phyloP scores from a whole-genome alignment of 2,888 invertebrate species.

The Polyommatus iphigenia region DNA sequence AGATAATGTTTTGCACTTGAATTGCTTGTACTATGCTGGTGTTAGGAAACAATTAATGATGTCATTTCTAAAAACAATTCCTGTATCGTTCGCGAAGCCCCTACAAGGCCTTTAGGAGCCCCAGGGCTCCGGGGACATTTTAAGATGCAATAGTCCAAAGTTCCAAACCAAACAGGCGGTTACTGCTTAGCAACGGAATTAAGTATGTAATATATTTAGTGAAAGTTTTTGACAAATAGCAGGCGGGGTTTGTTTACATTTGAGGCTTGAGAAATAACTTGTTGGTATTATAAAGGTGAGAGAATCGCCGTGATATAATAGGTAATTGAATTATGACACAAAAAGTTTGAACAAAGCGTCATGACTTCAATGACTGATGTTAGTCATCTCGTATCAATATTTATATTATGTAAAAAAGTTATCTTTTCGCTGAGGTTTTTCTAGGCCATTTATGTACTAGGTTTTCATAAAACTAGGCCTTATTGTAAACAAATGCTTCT shows the following conservation, averaged over 20 bases:
- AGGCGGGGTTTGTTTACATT: conserved; percentile 13
- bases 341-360: not conserved
- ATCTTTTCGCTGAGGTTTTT: not conserved
- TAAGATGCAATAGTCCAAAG: no score
- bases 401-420: not conserved
- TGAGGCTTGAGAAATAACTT: not conserved
- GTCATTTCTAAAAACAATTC: no score
- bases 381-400: not conserved
- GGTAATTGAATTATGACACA: conserved; percentile 13
- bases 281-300: conserved; percentile 1
- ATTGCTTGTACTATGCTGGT: no score
- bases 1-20: no score
- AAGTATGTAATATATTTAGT: conserved; percentile 7
- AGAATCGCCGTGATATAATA: not conserved
- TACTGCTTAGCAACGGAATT: not conserved
- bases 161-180: not conserved
- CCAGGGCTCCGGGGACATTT: no score
- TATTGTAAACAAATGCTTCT: no score
- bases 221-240: conserved; percentile 16
- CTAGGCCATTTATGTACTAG: not conserved
- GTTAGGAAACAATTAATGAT: no score
- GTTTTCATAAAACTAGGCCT: no score
- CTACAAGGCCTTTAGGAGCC: no score
- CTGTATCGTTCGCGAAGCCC: no score
- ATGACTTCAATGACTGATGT: conserved; percentile 5